phyloP scores from a whole-genome alignment of 2,797 vertebrate genomes.

The Apogon hyalosoma region DNA sequence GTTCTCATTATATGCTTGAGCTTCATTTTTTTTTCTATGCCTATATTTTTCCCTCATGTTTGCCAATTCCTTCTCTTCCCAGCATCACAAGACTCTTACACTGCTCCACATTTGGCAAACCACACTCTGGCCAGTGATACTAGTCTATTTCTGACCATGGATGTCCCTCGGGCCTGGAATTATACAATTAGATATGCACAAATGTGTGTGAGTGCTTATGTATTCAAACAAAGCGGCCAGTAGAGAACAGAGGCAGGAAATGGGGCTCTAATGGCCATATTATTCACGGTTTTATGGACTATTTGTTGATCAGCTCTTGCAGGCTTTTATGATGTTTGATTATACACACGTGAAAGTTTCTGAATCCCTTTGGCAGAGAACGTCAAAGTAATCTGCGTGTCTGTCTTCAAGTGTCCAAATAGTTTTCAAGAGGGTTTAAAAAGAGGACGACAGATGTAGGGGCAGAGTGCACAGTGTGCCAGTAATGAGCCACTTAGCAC shows the following conservation, averaged over 20 bases:
- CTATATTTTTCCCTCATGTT: constrained; percentile 38
- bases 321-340: constrained; percentile 61
- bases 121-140: constrained; percentile 40
- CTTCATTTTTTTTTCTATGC: constrained; percentile 36
- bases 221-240: constrained; percentile 67
- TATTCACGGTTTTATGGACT: constrained; percentile 73
- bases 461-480: constrained; percentile 60
- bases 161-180: constrained; percentile 63
- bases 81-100: constrained; percentile 20
- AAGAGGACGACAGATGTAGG: constrained; percentile 62
- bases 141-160: constrained; percentile 61
- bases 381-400: constrained; percentile 40
- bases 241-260: constrained; percentile 77
- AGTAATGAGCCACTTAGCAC: constrained; percentile 78
- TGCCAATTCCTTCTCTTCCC: constrained; percentile 11
- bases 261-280: constrained; percentile 68
- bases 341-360: constrained; percentile 43
- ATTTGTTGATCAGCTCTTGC: constrained; percentile 69
- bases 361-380: constrained; percentile 47
- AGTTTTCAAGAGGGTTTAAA: constrained; percentile 57
- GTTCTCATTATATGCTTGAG: constrained; percentile 50
- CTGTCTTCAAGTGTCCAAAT: constrained; percentile 49
- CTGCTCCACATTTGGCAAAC: constrained; percentile 41
- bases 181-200: constrained; percentile 74
- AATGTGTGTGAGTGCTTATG: constrained; percentile 70